Percentiles rank a stretch among this genome's conserved stretches.
These are phyloP conservation scores for Megaceryle alcyon DNA, from an alignment of 2,797 vertebrate species.

Conservation along the genomic window DNA sequence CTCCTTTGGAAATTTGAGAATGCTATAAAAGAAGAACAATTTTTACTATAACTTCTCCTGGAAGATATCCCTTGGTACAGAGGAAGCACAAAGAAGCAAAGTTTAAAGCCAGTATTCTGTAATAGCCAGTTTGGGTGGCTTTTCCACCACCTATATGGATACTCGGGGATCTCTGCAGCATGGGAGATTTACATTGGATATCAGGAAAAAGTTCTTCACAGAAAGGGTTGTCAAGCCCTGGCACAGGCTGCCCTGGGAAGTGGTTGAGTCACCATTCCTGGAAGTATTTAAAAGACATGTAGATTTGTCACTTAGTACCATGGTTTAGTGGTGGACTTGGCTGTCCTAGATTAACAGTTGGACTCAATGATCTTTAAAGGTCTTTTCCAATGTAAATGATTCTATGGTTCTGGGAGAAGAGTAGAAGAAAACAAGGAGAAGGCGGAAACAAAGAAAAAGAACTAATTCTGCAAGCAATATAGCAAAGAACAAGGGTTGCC, in stretches of 20 bases:
- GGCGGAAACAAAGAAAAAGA: neutral
- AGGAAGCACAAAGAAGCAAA: neutral
- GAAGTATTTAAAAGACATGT: too few species aligned
- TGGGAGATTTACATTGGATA: too few species aligned
- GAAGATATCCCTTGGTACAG: neutral
- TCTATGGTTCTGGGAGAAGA: neutral
- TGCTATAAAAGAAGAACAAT: neutral
- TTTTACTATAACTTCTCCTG: neutral
- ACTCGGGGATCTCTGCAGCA: neutral
- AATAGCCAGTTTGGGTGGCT: neutral
- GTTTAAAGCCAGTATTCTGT: neutral
- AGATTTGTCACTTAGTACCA: too few species aligned
- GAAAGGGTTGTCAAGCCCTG: too few species aligned
- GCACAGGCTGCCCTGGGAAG: neutral
- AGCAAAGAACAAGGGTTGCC: neutral
- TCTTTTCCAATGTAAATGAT: neutral
- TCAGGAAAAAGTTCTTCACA: too few species aligned
- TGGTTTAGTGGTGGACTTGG: too few species aligned
- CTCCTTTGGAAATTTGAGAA: neutral
- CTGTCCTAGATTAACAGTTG: neutral
- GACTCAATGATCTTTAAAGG: neutral
- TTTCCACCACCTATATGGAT: neutral
- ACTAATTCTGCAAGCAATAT: neutral
- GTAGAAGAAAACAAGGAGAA: neutral
- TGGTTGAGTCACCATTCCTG: neutral